These are phyloP conservation scores for Festucalex cinctus DNA, from an alignment of 2,113 vertebrate species.

Conservation along the genomic window DNA sequence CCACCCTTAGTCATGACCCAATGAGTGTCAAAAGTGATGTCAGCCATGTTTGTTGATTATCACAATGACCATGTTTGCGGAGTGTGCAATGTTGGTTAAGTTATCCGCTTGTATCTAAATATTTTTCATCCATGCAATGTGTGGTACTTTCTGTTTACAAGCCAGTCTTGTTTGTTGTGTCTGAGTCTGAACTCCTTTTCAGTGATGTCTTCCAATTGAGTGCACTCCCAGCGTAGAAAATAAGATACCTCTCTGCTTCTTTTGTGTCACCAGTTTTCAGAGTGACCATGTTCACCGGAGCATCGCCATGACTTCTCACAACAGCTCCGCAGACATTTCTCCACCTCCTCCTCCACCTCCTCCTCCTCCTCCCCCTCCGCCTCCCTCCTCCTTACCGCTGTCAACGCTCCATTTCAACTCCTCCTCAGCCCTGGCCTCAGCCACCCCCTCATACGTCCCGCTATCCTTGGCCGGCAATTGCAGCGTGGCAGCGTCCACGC, in stretches of 20 bases:
- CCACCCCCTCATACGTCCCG: conserved; percentile 14
- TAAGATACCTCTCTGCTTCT: neutral
- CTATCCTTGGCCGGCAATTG: conserved; percentile 52
- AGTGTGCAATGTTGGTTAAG: neutral
- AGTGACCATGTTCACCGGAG: conserved; percentile 38
- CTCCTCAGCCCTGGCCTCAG: conserved; percentile 33
- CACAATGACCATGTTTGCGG: no score
- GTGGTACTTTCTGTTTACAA: neutral
- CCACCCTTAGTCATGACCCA: no score
- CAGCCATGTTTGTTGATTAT: neutral
- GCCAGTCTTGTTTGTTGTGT: neutral
- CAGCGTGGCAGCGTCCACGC: conserved; percentile 28
- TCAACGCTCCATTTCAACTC: conserved; percentile 21
- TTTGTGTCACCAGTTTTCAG: conserved; percentile 38
- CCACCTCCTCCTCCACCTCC: conserved; percentile 37
- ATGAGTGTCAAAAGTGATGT: no score
- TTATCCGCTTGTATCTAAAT: neutral
- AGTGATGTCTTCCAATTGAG: neutral
- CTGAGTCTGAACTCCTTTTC: neutral
- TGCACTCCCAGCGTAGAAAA: neutral
- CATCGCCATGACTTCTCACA: conserved; percentile 57
- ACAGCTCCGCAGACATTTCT: conserved; percentile 34
- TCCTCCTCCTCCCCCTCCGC: conserved; percentile 35
- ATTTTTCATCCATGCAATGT: neutral
- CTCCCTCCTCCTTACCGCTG: conserved; percentile 30